Evolutionary conservation across 2,888 invertebrate genomes (phyloP).

Genomic region (Agrypnus murinus): DNA sequence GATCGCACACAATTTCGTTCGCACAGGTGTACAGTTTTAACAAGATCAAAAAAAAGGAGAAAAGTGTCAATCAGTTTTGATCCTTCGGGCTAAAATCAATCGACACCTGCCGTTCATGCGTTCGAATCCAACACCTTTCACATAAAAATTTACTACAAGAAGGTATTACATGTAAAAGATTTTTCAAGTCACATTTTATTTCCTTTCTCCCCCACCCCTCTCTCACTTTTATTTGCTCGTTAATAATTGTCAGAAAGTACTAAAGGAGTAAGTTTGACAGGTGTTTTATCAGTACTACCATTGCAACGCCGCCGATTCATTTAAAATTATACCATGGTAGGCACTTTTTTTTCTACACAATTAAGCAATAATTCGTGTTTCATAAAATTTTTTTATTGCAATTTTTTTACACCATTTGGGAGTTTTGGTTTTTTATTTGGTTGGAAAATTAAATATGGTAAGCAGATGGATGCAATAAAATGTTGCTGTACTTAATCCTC

Average conservation of each 20-base stretch:
- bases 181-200: slow-evolving; percentile 1
- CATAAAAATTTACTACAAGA: slow-evolving; percentile 7
- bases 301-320: no score
- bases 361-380: no score
- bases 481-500: no score
- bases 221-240: slow-evolving; percentile 3
- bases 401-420: no score
- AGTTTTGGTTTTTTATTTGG: no score
- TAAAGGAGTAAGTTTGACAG: background rate
- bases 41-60: background rate
- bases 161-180: no score
- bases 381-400: no score
- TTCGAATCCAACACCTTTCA: slow-evolving; percentile 9
- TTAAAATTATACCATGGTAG: no score
- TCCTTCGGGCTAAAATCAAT: slow-evolving; percentile 15
- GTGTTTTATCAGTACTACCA: background rate
- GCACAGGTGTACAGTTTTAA: background rate
- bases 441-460: no score
- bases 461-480: no score
- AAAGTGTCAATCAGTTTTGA: slow-evolving; percentile 8
- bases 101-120: slow-evolving; percentile 13
- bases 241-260: background rate
- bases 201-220: slow-evolving; percentile 4
- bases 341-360: no score
- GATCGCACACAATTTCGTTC: background rate